Base-by-base conservation (phyloP, 2,113 vertebrate genomes). In the Ramphastos sulfuratus region DNA sequence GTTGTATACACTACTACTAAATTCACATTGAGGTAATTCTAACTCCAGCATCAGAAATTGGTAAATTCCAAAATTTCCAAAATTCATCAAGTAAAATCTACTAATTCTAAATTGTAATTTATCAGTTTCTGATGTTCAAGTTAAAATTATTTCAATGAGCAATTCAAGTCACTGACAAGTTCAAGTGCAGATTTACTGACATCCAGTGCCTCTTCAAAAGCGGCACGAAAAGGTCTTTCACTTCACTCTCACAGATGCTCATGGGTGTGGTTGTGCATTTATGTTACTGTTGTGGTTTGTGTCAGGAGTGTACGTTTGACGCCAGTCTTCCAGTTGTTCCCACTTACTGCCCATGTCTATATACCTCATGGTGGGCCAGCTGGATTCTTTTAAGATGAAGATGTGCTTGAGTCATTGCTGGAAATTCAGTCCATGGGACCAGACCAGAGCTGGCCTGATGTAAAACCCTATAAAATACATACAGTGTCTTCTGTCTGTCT, bases 321-420 rank as follows among this genome's bases (percentile, higher is more conserved):
- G 20, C 54, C 35, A 55, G 25, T 90, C 73, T 67, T 78, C 72
- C 92, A 71, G 73, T 92, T 96, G 65, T 92, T 92, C 73, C 72
- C 61, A 60, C 54, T 88, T 94, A 44, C n/a, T 91, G 65, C 60
- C 76, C 65, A 48, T 78, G 73, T 85, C 37, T 61, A 3, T 91
- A 25, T 87, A 81, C 69, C 54, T 94, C 54, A 35, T 75, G 58
- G 72, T 67, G 65, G 33, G 42, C 56, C 24, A 67, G 60, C 44
- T 93, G 72, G 31, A 85, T 94, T 94, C 72, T 76, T 95, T 93
- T 59, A 66, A 56, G 69, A 54, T 81, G 73, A 88, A 67, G 67
- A 75, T 4, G 20, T 75, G 33, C 58, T 84, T 39, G 76, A 86
- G 69, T 90, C 82, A 50, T 60, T 90, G 31, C 80, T 90, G 69